Percentiles rank a stretch among this genome's conserved stretches.
phyloP scores from a whole-genome alignment of 2,888 invertebrate species.

The Agelastica alni region DNA sequence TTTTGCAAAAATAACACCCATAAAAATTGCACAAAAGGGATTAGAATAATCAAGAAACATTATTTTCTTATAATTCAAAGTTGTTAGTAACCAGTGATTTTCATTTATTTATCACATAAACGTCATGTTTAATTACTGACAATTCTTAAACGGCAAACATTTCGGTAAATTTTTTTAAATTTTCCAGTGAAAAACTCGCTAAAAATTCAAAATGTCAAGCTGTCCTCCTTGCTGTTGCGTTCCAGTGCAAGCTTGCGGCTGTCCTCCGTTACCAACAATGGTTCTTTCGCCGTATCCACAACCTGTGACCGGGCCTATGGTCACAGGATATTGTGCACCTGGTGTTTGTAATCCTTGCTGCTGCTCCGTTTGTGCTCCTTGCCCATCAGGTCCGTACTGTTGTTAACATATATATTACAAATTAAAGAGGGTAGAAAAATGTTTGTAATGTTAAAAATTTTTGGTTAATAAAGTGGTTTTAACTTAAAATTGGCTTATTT shows the following conservation, averaged over 20 bases:
- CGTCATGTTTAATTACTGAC: no score
- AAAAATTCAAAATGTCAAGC: neutral
- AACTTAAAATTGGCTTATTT: no score
- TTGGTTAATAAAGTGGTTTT: neutral
- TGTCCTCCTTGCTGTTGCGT: neutral
- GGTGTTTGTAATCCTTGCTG: neutral
- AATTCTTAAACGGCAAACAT: no score
- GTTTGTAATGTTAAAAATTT: neutral
- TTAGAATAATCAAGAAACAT: no score
- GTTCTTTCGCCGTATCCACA: neutral
- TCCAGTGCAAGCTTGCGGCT: neutral
- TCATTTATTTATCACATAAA: no score
- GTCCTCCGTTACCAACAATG: neutral
- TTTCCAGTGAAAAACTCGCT: neutral
- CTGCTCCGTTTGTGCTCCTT: neutral
- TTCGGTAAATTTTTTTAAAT: no score
- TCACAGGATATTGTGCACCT: neutral
- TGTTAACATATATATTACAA: no score
- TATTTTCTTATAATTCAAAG: no score
- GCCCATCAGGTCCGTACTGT: neutral
- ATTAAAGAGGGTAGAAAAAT: no score
- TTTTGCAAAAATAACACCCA: no score
- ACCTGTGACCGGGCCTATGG: neutral
- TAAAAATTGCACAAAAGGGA: no score
- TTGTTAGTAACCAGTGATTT: no score